Conservation (phyloP, 1,140 invertebrate genomes). For the Sarcophaga peregrina region DNA sequence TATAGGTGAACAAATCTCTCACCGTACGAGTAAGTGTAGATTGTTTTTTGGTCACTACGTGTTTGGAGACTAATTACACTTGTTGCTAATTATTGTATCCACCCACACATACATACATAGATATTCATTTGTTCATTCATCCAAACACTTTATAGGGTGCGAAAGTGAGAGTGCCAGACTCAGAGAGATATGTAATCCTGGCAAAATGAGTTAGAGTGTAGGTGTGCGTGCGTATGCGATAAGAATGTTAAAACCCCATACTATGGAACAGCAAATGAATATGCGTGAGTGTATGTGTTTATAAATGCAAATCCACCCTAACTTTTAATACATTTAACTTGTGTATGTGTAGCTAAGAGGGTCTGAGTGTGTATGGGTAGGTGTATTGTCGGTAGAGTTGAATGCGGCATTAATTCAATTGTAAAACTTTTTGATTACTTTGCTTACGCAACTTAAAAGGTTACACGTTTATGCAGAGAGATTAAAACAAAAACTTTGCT, state of each 20-base stretch:
- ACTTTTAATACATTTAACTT: background rate
- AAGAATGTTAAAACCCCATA: background rate
- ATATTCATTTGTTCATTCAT: constrained; percentile 14
- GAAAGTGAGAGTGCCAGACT: background rate
- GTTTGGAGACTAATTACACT: constrained; percentile 38
- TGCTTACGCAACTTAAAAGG: too few species aligned
- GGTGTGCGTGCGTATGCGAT: background rate
- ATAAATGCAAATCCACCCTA: too few species aligned
- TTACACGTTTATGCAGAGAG: too few species aligned
- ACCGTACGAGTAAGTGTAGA: too few species aligned
- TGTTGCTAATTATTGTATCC: constrained; percentile 36
- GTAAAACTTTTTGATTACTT: constrained; percentile 27
- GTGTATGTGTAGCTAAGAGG: background rate
- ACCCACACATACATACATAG: too few species aligned
- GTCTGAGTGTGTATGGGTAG: too few species aligned
- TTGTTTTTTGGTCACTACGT: constrained; percentile 21
- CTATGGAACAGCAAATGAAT: background rate
- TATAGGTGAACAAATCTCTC: too few species aligned
- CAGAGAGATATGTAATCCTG: too few species aligned
- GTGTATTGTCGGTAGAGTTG: background rate
- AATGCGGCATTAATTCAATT: constrained; percentile 22
- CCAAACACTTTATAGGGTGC: too few species aligned
- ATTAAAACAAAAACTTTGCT: background rate
- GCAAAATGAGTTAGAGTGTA: background rate
- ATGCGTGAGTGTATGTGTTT: too few species aligned